Conservation (phyloP, 2,113 vertebrate genomes). For the Stigmatopora argus region DNA sequence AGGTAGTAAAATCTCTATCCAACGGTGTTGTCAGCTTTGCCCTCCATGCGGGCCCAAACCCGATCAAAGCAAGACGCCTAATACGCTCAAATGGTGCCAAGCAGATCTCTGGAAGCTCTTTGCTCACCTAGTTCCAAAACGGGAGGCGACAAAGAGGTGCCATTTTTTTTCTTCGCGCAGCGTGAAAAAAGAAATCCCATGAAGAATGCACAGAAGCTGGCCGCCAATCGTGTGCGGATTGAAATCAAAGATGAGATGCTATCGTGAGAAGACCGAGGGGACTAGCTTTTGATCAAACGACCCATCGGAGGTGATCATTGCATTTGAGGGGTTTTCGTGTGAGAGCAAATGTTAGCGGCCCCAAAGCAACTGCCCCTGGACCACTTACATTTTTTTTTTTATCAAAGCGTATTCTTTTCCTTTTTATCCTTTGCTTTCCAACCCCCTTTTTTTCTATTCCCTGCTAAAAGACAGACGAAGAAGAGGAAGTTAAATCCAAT, state of each 20-base stretch:
- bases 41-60: background rate
- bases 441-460: slow-evolving; percentile 2
- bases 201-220: slow-evolving; percentile 25
- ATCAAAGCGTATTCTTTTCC: background rate
- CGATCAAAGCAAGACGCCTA: background rate
- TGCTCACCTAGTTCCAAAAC: slow-evolving; percentile 15
- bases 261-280: slow-evolving; percentile 29
- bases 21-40: too few relatives aligned
- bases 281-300: slow-evolving; percentile 14
- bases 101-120: slow-evolving; percentile 16
- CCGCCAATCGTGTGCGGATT: slow-evolving; percentile 9
- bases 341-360: slow-evolving; percentile 11
- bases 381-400: too few relatives aligned
- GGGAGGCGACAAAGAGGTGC: slow-evolving; percentile 8
- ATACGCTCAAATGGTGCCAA: background rate
- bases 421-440: background rate
- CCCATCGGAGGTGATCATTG: slow-evolving; percentile 22
- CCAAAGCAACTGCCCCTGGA: slow-evolving; percentile 4
- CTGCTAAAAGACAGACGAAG: slow-evolving; percentile 1
- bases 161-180: slow-evolving; percentile 17
- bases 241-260: slow-evolving; percentile 21
- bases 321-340: slow-evolving; percentile 22
- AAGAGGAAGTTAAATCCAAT: slow-evolving; percentile 12
- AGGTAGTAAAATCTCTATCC: too few relatives aligned
- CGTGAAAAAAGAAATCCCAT: slow-evolving; percentile 14